Base-by-base conservation (phyloP, 1,140 invertebrate species). In the Aphaenogaster rudis region DNA sequence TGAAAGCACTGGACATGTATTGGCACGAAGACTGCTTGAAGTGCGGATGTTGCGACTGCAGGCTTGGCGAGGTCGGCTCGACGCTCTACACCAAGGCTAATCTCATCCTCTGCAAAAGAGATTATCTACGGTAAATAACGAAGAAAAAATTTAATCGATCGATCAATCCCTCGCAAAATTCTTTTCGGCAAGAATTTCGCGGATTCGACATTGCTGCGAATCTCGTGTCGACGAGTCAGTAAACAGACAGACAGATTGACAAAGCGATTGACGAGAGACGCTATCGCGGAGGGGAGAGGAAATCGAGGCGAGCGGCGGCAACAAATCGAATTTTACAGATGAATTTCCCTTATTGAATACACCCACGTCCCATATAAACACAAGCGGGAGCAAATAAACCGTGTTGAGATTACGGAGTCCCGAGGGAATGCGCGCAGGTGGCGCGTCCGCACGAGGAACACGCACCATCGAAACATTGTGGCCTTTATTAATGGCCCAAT, bases 11-110 rank as follows among this genome's bases (percentile, higher is more conserved):
- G 92, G 98, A 99, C 92, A 96, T 98, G 94, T 98, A 97, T 93
- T 99, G 98, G 98, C 98, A 99, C 95, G 98, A 99, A 93, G 98
- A 99, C 94, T 99, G 98, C 93, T 96, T 99, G 48, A 99, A 99
- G 94, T 99, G 98, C 92, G 98, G 98, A 42, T 99, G 98, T 94
- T 99, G 98, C 94, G 98, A 99, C 94, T 99, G 98, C 94, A 96
- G 98, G 77, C 96, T 99, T 0, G 98, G 98, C 0, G 98, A 99
- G 95, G 98, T 99, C 5, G 98, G 98, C 42, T 98, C 98, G 52
- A 98, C 98, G 63, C 96, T 99, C 15, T 99, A 98, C 95, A 98
- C 98, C 81, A 99, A 98, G 95, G 98, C 98, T 3, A 98, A 99
- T 95, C 97, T 99, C 13, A 98, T 99, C 93, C 96, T 99, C 17